These are phyloP conservation scores for Acronicta alni DNA, from an alignment of 2,888 invertebrate genomes.

Conservation along the genomic window DNA sequence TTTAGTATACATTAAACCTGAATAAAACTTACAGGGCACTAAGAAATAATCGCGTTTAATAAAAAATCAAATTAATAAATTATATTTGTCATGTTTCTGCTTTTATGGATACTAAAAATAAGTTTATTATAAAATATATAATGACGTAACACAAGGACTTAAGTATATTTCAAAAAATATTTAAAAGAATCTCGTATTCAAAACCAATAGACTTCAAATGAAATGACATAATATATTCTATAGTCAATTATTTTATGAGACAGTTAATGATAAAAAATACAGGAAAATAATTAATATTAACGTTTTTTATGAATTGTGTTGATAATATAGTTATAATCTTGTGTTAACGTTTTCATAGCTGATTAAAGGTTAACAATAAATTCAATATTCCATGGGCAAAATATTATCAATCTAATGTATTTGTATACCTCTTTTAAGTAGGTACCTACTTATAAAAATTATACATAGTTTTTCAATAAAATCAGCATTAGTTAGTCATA, in stretches of 20 bases:
- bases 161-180: neutral
- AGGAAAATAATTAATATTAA: neutral
- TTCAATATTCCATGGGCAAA: too few species aligned
- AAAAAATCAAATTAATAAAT: too few species aligned
- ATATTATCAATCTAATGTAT: neutral
- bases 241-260: neutral
- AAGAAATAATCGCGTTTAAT: too few species aligned
- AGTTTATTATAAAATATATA: too few species aligned
- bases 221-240: conserved; percentile 5
- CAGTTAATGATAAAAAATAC: neutral
- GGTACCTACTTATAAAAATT: conserved; percentile 2
- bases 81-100: neutral
- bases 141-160: too few species aligned
- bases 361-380: too few species aligned
- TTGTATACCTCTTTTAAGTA: conserved; percentile 15
- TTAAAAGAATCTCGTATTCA: conserved; percentile 41
- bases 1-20: too few species aligned
- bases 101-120: neutral
- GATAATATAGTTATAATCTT: neutral
- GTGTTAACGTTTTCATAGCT: neutral
- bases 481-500: conserved; percentile 18
- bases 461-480: conserved; percentile 3
- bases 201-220: conserved; percentile 1
- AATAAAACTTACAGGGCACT: too few species aligned
- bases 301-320: neutral